A percentile compares a stretch with the other conserved stretches of the same genome.
Evolutionary conservation across 2,888 invertebrate genomes (phyloP).

Genomic region (Caenorhabditis panamensis): DNA sequence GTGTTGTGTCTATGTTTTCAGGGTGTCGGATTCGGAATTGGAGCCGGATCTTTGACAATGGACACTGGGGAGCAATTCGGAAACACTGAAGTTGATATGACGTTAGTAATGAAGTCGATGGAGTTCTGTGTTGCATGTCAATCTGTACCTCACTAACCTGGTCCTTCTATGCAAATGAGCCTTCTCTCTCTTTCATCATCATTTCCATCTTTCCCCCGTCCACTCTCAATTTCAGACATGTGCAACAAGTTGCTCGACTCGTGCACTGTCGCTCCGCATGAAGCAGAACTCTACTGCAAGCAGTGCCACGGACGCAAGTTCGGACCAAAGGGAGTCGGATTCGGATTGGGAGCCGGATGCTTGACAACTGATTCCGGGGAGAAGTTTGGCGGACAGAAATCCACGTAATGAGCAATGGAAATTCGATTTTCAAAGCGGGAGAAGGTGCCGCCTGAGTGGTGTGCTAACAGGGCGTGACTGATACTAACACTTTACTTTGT

Average conservation of each 20-base stretch:
- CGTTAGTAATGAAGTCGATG: too few species aligned
- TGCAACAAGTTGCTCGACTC: conserved; percentile 95
- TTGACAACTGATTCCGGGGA: conserved; percentile 95
- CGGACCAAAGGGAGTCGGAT: conserved; percentile 97
- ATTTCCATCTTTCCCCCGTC: neutral
- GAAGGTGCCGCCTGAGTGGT: conserved; percentile 38
- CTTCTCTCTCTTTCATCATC: conserved; percentile 9
- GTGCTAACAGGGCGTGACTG: too few species aligned
- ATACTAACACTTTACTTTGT: neutral
- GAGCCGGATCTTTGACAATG: conserved; percentile 97
- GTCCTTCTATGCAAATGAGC: conserved; percentile 23
- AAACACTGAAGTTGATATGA: conserved; percentile 81
- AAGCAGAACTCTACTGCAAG: conserved; percentile 94
- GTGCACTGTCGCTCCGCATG: conserved; percentile 95
- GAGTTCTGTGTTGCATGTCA: too few species aligned
- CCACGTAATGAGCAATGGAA: conserved; percentile 48
- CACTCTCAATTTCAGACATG: conserved; percentile 84
- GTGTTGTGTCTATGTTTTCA: conserved; percentile 81
- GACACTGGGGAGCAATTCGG: conserved; percentile 93
- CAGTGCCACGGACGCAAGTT: conserved; percentile 96
- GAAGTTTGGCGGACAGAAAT: conserved; percentile 85
- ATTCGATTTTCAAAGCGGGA: neutral
- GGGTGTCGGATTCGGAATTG: conserved; percentile 97
- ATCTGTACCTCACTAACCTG: too few species aligned
- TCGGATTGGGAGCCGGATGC: conserved; percentile 97